These are phyloP conservation scores for Stichopus horrens DNA, from an alignment of 53 echinoderm and acorn worm species.

Conservation along the genomic window DNA sequence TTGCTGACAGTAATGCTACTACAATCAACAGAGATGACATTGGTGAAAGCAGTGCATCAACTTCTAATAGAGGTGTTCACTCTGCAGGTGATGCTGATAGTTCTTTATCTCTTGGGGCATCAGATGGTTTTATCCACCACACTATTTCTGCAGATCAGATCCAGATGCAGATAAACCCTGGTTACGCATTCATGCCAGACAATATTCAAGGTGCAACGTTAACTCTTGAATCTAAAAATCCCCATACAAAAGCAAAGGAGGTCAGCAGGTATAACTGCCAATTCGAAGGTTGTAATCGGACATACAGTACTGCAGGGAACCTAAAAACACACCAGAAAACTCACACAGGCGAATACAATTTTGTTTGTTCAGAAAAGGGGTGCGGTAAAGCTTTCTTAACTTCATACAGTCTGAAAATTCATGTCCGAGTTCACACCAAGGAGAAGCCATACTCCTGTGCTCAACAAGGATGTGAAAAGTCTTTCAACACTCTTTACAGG, in stretches of 20 bases:
- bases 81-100: background rate
- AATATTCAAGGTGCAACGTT: conserved; percentile 88
- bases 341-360: conserved; percentile 91
- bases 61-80: background rate
- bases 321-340: conserved; percentile 93
- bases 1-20: conserved; percentile 2
- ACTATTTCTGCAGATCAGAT: conserved; percentile 94
- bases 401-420: conserved; percentile 95
- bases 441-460: conserved; percentile 98
- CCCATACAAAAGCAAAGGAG: conserved; percentile 80
- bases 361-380: conserved; percentile 84
- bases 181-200: conserved; percentile 67
- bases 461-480: conserved; percentile 80
- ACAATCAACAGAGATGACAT: background rate
- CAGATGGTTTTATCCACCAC: conserved; percentile 89
- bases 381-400: conserved; percentile 97
- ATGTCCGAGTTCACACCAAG: conserved; percentile 96
- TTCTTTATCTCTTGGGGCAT: conserved; percentile 10
- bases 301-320: conserved; percentile 94
- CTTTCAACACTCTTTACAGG: conserved; percentile 97
- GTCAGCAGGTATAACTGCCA: conserved; percentile 78
- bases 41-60: background rate
- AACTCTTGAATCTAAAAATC: conserved; percentile 86
- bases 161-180: conserved; percentile 72
- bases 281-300: conserved; percentile 79